phyloP scores from a whole-genome alignment of 2,888 invertebrate genomes.

The Fabriciana adippe region DNA sequence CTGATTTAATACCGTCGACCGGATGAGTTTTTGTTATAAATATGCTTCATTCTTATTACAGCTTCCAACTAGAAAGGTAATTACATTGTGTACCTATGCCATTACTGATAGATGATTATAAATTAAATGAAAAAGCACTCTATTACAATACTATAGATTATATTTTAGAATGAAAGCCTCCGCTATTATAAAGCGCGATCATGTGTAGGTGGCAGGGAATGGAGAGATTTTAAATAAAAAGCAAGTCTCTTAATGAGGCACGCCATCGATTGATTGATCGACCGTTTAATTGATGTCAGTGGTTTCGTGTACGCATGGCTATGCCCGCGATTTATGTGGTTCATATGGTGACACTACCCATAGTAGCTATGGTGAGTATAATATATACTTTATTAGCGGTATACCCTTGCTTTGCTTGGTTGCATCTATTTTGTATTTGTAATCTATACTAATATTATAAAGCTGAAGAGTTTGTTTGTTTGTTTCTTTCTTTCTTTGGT shows the following conservation, averaged over 20 bases:
- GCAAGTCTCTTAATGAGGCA: constrained; percentile 50
- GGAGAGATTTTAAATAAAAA: constrained; percentile 49
- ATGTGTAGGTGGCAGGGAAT: constrained; percentile 51
- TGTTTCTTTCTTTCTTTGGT: too few species aligned
- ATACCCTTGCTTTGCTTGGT: neutral
- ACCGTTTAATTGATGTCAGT: constrained; percentile 52
- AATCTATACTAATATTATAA: too few species aligned
- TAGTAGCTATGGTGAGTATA: neutral
- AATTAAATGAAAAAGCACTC: constrained; percentile 15
- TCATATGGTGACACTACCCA: constrained; percentile 9
- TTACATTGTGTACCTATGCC: constrained; percentile 54
- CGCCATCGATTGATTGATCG: constrained; percentile 52
- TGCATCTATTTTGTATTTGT: too few species aligned
- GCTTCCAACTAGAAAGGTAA: constrained; percentile 63
- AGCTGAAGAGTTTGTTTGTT: too few species aligned
- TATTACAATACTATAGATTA: neutral
- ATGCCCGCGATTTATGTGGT: constrained; percentile 14
- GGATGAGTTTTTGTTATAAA: constrained; percentile 66
- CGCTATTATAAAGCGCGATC: constrained; percentile 36
- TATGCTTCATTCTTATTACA: constrained; percentile 57
- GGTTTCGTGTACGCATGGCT: constrained; percentile 41
- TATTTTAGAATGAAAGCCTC: neutral
- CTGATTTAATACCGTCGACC: constrained; percentile 65
- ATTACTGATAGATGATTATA: constrained; percentile 29
- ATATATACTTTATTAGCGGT: neutral